Evolutionary conservation across 2,888 invertebrate genomes (phyloP).

Genomic region (Pammene fasciana): DNA sequence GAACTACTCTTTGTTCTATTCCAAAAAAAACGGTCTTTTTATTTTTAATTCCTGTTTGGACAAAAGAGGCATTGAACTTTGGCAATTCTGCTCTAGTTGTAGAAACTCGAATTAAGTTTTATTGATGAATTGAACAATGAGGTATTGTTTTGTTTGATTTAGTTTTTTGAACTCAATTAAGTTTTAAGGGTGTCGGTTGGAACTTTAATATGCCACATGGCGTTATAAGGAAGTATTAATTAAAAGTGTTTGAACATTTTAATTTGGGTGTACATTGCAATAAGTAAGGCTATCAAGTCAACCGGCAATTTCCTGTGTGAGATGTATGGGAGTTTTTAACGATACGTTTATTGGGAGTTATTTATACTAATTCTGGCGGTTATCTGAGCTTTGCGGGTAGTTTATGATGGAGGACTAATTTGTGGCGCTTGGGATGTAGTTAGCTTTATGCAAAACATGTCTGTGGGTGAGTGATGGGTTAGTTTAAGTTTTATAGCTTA

Average conservation of each 20-base stretch:
- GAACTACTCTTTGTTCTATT: conserved; percentile 70
- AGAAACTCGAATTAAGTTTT: conserved; percentile 56
- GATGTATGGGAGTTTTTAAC: conserved; percentile 52
- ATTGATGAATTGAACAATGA: conserved; percentile 53
- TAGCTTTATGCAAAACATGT: conserved; percentile 26
- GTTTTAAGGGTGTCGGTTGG: conserved; percentile 1
- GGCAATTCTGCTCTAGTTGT: conserved; percentile 42
- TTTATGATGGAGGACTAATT: conserved; percentile 39
- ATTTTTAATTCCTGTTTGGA: conserved; percentile 46
- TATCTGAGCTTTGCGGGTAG: conserved; percentile 46
- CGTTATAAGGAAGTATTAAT: conserved; percentile 59
- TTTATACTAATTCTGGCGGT: conserved; percentile 56
- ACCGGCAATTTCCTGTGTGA: conserved; percentile 60
- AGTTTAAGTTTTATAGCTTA: neutral
- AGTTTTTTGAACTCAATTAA: neutral
- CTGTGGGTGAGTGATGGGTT: neutral
- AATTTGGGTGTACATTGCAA: conserved; percentile 55
- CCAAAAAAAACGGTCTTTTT: conserved; percentile 50
- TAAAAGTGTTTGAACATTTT: conserved; percentile 54
- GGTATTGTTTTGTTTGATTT: conserved; percentile 51
- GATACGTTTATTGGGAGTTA: conserved; percentile 64
- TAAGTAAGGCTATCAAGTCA: conserved; percentile 52
- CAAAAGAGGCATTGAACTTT: conserved; percentile 51
- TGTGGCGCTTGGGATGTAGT: conserved; percentile 13
- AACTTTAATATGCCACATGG: conserved; percentile 35